Conservation (phyloP, 92 coral and sea anemone species). For the Phymanthus crucifer region DNA sequence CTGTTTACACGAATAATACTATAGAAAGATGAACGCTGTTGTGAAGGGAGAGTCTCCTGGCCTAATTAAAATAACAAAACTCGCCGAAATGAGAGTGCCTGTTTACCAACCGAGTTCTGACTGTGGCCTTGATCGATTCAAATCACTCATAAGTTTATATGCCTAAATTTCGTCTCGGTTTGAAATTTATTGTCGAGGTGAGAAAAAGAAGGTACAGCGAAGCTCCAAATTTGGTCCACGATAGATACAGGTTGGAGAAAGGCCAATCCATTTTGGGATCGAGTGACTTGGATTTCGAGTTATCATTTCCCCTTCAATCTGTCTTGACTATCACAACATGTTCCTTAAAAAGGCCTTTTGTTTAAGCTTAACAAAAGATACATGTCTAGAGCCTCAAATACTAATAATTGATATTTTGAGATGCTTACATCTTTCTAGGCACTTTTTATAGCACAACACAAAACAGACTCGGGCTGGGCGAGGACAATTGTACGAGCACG, state of each 20-base stretch:
- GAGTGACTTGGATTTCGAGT: constrained; percentile 7
- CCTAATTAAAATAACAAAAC: constrained; percentile 91
- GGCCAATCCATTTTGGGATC: constrained; percentile 7
- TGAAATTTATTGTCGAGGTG: constrained; percentile 5
- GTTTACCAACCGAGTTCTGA: constrained; percentile 22
- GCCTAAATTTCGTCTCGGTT: constrained; percentile 27
- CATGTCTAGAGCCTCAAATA: constrained; percentile 78
- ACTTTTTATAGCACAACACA: constrained; percentile 61
- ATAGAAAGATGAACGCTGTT: neutral
- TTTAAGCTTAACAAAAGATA: constrained; percentile 84
- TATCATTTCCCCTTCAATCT: constrained; percentile 7
- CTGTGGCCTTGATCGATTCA: constrained; percentile 2
- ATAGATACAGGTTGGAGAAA: constrained; percentile 14
- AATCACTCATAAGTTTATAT: constrained; percentile 13
- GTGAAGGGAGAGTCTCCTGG: constrained; percentile 10
- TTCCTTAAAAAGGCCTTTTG: constrained; percentile 87
- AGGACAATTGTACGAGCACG: constrained; percentile 67
- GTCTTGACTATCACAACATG: constrained; percentile 77
- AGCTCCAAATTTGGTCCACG: constrained; percentile 34
- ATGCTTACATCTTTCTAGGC: constrained; percentile 47
- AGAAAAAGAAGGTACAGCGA: neutral
- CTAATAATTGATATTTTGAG: constrained; percentile 85
- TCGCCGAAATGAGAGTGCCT: constrained; percentile 67
- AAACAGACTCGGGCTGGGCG: constrained; percentile 58
- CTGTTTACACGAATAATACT: constrained; percentile 7